Conservation (phyloP, 2,113 vertebrate genomes). For the Plecotus auritus region DNA sequence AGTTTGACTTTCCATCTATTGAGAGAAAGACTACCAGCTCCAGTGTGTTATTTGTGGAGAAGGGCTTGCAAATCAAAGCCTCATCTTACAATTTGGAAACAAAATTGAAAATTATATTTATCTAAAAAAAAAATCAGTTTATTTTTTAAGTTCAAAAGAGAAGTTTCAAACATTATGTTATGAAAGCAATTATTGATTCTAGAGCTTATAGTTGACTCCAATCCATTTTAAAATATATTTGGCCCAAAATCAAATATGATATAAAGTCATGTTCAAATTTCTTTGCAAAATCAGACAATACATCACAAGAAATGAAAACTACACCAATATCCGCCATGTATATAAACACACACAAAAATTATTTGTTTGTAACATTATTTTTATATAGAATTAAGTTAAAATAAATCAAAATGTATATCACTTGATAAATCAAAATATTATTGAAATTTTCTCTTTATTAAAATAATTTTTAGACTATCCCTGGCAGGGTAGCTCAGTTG, state of each 20-base stretch:
- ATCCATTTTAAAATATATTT: background rate
- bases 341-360: background rate
- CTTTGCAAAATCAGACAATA: background rate
- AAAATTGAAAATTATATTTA: conserved; percentile 9
- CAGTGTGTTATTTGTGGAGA: background rate
- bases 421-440: background rate
- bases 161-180: background rate
- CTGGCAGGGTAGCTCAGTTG: too few relatives aligned
- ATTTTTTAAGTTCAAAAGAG: conserved; percentile 8
- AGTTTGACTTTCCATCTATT: background rate
- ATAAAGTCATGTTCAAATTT: background rate
- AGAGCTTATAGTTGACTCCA: background rate
- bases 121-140: background rate
- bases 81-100: conserved; percentile 18
- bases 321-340: background rate
- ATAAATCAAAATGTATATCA: background rate
- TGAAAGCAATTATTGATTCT: background rate
- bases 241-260: background rate
- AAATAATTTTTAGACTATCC: background rate
- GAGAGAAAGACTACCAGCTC: background rate
- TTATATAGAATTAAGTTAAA: background rate
- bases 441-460: background rate
- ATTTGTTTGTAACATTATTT: background rate
- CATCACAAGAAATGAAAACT: background rate
- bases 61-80: background rate